Evolutionary conservation across 2,888 invertebrate genomes (phyloP).

Genomic region (Spilosoma lubricipeda): DNA sequence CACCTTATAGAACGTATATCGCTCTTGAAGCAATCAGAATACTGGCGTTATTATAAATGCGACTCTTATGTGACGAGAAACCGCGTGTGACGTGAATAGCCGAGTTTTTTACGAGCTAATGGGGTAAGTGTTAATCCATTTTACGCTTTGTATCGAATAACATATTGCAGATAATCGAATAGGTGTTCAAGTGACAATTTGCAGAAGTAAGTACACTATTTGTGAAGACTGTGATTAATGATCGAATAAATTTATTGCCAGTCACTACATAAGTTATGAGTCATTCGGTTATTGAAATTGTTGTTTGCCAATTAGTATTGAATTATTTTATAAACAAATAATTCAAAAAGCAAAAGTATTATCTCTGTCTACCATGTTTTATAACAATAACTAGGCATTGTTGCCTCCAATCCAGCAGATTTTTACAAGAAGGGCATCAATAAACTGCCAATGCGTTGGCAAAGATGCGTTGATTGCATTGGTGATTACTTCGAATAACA

Average conservation of each 20-base stretch:
- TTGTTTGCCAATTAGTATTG: background rate
- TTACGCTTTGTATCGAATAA: slow-evolving; percentile 2
- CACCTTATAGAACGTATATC: slow-evolving; percentile 58
- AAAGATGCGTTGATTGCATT: no score
- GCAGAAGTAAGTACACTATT: background rate
- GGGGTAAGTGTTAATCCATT: slow-evolving; percentile 20
- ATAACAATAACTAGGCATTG: background rate
- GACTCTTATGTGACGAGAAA: slow-evolving; percentile 60
- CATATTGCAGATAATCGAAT: slow-evolving; percentile 10
- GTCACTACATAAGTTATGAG: background rate
- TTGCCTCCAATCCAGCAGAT: no score
- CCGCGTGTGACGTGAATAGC: slow-evolving; percentile 60
- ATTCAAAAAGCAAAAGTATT: background rate
- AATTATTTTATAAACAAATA: background rate
- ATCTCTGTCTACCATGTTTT: background rate
- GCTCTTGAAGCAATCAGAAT: slow-evolving; percentile 68
- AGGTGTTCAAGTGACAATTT: slow-evolving; percentile 10
- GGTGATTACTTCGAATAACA: no score
- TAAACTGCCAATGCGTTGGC: no score
- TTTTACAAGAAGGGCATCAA: no score
- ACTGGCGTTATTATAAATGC: slow-evolving; percentile 71
- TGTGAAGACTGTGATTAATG: background rate
- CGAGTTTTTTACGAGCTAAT: slow-evolving; percentile 42
- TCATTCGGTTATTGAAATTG: background rate
- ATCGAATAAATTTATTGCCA: background rate